These are phyloP conservation scores for Tachystola acroxantha DNA, from an alignment of 2,888 invertebrate species.

Conservation along the genomic window DNA sequence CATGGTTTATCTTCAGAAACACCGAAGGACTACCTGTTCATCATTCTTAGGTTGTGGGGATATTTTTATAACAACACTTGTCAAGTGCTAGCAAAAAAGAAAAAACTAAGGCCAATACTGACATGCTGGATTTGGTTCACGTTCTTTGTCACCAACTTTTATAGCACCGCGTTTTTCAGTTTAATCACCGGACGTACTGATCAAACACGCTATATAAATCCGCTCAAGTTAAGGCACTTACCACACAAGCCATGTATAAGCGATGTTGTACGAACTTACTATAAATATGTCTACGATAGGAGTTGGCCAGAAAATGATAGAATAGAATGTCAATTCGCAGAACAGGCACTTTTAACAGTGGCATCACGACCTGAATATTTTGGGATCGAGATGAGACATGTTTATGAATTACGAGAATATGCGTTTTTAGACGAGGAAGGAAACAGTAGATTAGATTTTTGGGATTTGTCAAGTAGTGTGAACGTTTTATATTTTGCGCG, in stretches of 20 bases:
- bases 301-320: not conserved
- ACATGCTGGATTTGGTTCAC: slow-evolving; percentile 18
- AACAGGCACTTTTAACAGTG: not conserved
- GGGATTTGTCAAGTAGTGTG: not conserved
- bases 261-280: not conserved
- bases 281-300: not conserved
- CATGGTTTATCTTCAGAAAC: not conserved
- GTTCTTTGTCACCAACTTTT: slow-evolving; percentile 15
- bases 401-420: not conserved
- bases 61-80: slow-evolving; percentile 13
- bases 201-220: not conserved
- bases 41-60: slow-evolving; percentile 11
- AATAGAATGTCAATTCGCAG: not conserved
- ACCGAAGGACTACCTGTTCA: not conserved
- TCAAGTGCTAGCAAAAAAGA: slow-evolving; percentile 5
- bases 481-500: slow-evolving; percentile 1
- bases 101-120: slow-evolving; percentile 9
- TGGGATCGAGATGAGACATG: not conserved
- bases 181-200: slow-evolving; percentile 9
- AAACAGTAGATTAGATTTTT: not conserved
- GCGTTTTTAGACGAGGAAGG: not conserved
- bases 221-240: not conserved
- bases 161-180: slow-evolving; percentile 16
- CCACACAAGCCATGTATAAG: slow-evolving; percentile 6
- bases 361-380: not conserved